A percentile compares a stretch with the other conserved stretches of the same genome.
These are phyloP conservation scores for Oceanodroma leucorhoa DNA, from an alignment of 2,797 vertebrate species.

Conservation along the genomic window DNA sequence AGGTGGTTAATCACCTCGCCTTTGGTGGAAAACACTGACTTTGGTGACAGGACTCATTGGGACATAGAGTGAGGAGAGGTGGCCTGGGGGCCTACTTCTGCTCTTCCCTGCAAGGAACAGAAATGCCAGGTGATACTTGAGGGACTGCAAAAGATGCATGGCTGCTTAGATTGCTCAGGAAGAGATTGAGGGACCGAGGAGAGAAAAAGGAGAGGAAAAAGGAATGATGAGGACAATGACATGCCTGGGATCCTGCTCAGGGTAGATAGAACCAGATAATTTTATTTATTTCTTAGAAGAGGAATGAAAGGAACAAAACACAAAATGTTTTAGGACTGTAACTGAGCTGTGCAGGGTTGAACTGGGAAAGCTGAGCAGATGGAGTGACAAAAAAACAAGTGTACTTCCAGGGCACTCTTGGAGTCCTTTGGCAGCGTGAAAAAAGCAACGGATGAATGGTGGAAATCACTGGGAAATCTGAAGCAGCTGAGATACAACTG, in stretches of 20 bases:
- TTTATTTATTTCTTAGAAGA: background rate
- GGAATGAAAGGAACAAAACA: background rate
- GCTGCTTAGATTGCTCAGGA: background rate
- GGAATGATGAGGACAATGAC: background rate
- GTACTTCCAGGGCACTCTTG: slow-evolving; percentile 4
- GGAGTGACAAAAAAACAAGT: background rate
- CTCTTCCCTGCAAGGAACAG: background rate
- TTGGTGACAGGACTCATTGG: background rate
- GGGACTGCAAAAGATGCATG: background rate
- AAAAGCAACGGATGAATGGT: background rate
- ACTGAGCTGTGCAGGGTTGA: background rate
- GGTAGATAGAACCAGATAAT: background rate
- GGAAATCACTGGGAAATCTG: background rate
- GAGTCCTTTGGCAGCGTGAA: background rate
- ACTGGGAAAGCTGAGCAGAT: slow-evolving; percentile 35
- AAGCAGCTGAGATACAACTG: background rate
- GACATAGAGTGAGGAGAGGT: background rate
- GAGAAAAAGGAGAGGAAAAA: background rate
- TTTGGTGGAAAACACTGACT: background rate
- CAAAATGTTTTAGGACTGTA: background rate
- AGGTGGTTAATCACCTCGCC: background rate
- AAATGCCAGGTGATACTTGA: background rate
- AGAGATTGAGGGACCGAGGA: background rate
- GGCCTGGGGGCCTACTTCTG: background rate
- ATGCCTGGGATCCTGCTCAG: background rate